Evolutionary conservation across 1,140 invertebrate species (phyloP).

Genomic region (Platorchestia sp.): DNA sequence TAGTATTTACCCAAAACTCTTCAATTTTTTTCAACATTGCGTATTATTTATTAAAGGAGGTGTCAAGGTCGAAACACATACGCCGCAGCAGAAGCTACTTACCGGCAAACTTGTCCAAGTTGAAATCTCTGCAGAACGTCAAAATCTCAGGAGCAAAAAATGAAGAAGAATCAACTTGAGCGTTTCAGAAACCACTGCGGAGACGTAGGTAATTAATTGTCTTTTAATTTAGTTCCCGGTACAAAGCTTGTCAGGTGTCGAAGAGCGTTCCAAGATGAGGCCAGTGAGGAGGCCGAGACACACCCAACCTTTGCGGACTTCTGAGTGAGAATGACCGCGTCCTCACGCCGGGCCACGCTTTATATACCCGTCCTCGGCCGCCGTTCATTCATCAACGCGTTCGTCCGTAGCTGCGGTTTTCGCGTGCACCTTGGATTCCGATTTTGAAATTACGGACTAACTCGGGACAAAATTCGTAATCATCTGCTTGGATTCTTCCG

Average conservation of each 20-base stretch:
- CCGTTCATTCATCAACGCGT: neutral
- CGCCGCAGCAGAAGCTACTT: neutral
- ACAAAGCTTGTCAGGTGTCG: neutral
- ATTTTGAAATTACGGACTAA: too few species aligned
- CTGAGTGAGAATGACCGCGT: neutral
- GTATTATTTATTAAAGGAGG: too few species aligned
- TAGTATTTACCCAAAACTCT: too few species aligned
- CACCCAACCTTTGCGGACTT: neutral
- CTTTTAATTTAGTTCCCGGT: neutral
- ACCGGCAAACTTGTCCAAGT: neutral
- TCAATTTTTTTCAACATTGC: too few species aligned
- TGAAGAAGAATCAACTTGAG: neutral
- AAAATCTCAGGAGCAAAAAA: neutral
- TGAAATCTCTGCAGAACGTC: neutral
- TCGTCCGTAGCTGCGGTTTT: neutral
- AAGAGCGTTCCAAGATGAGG: neutral
- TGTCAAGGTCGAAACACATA: too few species aligned
- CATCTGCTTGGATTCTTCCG: too few species aligned
- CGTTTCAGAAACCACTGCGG: neutral
- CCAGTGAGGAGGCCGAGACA: neutral
- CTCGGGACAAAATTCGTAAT: too few species aligned
- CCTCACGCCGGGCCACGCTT: neutral
- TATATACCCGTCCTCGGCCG: neutral
- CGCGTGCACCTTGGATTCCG: neutral
- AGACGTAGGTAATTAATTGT: neutral